Evolutionary conservation across 1,140 invertebrate species (phyloP), one percentile per base, ranked within the genome.

Genomic region (Rhyacophila brunnea): DNA sequence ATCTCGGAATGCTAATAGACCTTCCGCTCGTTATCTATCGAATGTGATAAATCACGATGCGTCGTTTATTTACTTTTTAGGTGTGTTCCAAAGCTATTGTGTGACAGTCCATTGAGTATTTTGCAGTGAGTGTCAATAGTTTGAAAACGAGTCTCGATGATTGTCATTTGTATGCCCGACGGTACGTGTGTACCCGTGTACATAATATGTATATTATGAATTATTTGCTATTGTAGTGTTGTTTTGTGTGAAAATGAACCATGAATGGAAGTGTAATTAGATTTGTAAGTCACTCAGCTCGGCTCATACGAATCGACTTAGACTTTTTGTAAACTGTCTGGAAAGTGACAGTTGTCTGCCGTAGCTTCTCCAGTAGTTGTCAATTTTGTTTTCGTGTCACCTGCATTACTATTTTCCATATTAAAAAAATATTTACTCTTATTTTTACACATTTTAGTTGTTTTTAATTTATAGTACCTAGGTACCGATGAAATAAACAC

Each of bases 241-340:
- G 35, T 57, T 20, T 57, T 57, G 54, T 57, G 54, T 57, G 54
- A 48, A 57, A 57, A 57, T 49, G 48, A 57, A 57, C 54, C 42
- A 57, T 57, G 54, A 57, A 57, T 57, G 54, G 54, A 49, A 35
- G 54, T 48, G 40, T 36, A 48, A 40, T 42, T 42, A 40, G 34
- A 42, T 48, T 57, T 55, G 43, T 14, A 17, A 36, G 17, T 43
- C 6, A 46, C 40, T 49, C 48, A 28, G 4, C 3, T 28, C 23
- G 23, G 9, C 9, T 28, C 23, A 9, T 9, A 28, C 9, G 23
- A 5, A 28, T 28, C 9, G 4, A 9, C 9, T 28, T 28, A 3
- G 23, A 28, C 9, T 28, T 28, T 28, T 28, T 28, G 3, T 28
- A n/a, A n/a, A n/a, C 23, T 28, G 23, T 28, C 23, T 28, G 9